Conservation (phyloP, 2,888 invertebrate species). For the Pseudococcus longispinus region DNA sequence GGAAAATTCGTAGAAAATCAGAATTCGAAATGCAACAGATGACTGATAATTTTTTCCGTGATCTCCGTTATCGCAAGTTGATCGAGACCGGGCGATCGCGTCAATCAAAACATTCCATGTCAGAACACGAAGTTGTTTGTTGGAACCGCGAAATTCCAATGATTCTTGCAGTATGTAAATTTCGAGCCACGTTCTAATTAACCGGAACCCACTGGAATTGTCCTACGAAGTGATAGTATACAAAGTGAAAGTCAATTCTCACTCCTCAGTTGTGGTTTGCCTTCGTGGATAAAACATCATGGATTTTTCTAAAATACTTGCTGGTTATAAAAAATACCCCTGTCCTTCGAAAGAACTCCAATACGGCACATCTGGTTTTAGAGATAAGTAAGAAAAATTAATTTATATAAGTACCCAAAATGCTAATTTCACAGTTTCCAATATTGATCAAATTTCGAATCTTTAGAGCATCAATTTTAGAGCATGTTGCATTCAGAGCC, state of each 20-base stretch:
- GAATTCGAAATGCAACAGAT: no score
- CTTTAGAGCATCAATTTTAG: slow-evolving; percentile 78
- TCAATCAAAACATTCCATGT: not conserved
- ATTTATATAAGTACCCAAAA: not conserved
- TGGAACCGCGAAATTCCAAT: not conserved
- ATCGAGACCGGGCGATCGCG: not conserved
- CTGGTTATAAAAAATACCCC: slow-evolving; percentile 42
- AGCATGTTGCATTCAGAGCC: slow-evolving; percentile 94
- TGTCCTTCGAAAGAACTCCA: slow-evolving; percentile 51
- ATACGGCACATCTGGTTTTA: slow-evolving; percentile 58
- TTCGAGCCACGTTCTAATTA: not conserved
- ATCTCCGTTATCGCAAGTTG: no score
- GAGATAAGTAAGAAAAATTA: slow-evolving; percentile 55
- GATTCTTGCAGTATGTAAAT: not conserved
- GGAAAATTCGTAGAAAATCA: no score
- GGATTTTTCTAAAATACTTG: slow-evolving; percentile 40
- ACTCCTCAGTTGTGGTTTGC: not conserved
- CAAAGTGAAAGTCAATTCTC: not conserved
- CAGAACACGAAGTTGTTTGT: not conserved
- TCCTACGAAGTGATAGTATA: not conserved
- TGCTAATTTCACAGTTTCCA: slow-evolving; percentile 38
- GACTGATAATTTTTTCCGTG: no score
- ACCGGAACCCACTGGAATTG: not conserved
- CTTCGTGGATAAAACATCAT: slow-evolving; percentile 3
- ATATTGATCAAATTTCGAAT: not conserved